Conservation (phyloP, 1,140 invertebrate genomes). For the Epicauta chinensis region DNA sequence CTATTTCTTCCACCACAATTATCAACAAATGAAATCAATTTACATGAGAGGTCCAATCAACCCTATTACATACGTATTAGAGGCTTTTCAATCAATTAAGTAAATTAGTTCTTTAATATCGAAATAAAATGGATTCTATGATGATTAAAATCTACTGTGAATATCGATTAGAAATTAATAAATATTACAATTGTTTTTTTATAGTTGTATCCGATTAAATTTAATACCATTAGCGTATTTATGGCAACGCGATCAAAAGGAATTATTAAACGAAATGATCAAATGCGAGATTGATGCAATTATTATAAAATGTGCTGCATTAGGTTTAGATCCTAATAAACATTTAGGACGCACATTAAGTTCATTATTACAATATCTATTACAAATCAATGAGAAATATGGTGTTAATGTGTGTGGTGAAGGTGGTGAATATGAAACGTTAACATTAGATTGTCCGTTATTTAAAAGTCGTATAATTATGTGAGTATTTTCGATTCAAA, state of each 20-base stretch:
- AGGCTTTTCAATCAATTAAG: too few relatives aligned
- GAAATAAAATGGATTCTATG: too few relatives aligned
- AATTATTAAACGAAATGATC: slow-evolving; percentile 97
- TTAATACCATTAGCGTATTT: slow-evolving; percentile 87
- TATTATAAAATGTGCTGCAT: slow-evolving; percentile 92
- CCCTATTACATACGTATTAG: too few relatives aligned
- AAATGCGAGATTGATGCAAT: slow-evolving; percentile 86
- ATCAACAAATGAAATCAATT: too few relatives aligned
- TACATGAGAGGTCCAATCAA: too few relatives aligned
- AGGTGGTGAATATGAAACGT: slow-evolving; percentile 98
- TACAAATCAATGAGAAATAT: slow-evolving; percentile 88
- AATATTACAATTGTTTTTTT: slow-evolving; percentile 10
- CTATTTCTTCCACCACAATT: too few relatives aligned
- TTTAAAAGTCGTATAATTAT: slow-evolving; percentile 86
- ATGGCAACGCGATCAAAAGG: slow-evolving; percentile 89
- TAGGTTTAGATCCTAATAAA: slow-evolving; percentile 77
- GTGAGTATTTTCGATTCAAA: slow-evolving; percentile 69
- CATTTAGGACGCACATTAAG: slow-evolving; percentile 84
- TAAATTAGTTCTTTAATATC: too few relatives aligned
- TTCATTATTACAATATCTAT: slow-evolving; percentile 78
- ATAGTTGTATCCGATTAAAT: slow-evolving; percentile 81
- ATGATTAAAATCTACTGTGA: too few relatives aligned
- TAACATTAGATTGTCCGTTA: slow-evolving; percentile 93
- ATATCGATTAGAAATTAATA: too few relatives aligned
- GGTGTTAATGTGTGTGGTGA: slow-evolving; percentile 97